Percentiles rank a stretch among this genome's conserved stretches.
Conservation (phyloP, 2,113 vertebrate species). For the Passer montanus region DNA sequence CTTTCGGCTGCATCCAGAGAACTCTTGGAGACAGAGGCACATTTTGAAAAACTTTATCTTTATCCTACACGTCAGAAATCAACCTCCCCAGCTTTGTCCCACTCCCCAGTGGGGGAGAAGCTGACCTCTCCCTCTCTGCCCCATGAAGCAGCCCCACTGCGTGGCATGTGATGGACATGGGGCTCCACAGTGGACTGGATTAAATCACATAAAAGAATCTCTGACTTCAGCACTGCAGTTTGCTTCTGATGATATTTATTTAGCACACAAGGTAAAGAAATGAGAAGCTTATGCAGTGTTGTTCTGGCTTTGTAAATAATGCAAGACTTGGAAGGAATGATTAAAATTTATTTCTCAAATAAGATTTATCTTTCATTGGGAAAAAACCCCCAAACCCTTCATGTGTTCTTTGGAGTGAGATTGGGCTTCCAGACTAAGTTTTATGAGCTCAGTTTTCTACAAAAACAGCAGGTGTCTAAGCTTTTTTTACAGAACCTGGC, state of each 20-base stretch:
- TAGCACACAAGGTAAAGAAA: background rate
- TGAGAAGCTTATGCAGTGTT: fast-evolving
- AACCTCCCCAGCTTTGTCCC: background rate
- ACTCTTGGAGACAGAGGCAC: background rate
- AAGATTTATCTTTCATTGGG: background rate
- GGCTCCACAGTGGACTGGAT: fast-evolving
- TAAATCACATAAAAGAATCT: background rate
- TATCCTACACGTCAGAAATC: background rate
- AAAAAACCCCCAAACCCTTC: background rate
- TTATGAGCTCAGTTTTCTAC: background rate
- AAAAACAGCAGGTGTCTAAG: background rate
- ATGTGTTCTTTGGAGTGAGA: background rate
- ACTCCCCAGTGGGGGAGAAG: background rate
- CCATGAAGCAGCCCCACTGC: no score
- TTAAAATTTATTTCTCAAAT: background rate
- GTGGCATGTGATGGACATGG: fast-evolving
- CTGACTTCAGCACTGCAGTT: background rate
- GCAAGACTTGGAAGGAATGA: background rate
- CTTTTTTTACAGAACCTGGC: background rate
- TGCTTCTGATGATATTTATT: background rate
- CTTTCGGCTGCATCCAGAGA: background rate
- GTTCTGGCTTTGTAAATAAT: background rate
- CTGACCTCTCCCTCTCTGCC: background rate
- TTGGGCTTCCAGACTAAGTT: background rate
- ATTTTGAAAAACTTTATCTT: background rate